Percentiles rank a stretch among this genome's conserved stretches.
Evolutionary conservation across 1,140 invertebrate genomes (phyloP).

Genomic region (Drosophila lowei): DNA sequence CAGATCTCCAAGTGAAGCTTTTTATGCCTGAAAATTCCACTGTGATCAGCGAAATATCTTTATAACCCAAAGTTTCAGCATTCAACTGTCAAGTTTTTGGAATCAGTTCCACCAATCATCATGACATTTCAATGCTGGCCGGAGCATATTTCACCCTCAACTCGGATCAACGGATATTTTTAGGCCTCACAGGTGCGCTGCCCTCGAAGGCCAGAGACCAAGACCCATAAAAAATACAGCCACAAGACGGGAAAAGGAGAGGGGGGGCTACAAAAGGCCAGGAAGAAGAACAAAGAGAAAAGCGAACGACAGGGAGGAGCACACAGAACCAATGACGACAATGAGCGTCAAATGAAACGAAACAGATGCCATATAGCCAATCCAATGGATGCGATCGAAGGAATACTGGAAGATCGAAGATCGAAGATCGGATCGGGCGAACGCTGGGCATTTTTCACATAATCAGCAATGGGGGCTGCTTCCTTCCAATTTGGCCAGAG

Average conservation of each 20-base stretch:
- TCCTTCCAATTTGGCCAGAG: conserved; percentile 32
- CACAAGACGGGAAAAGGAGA: background rate
- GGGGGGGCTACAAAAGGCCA: conserved; percentile 39
- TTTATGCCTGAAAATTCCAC: no score
- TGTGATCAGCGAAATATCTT: no score
- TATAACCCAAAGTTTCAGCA: conserved; percentile 12
- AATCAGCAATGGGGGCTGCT: conserved; percentile 17
- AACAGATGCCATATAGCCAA: conserved; percentile 61
- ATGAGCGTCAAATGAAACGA: conserved; percentile 69
- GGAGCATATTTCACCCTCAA: conserved; percentile 6
- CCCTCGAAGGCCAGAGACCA: conserved; percentile 54
- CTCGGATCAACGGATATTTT: conserved; percentile 27
- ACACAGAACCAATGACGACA: conserved; percentile 61
- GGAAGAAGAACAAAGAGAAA: conserved; percentile 28
- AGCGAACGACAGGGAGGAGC: conserved; percentile 39
- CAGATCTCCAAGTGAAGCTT: no score
- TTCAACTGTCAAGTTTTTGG: conserved; percentile 23
- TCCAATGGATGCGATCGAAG: conserved; percentile 6
- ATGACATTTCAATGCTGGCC: conserved; percentile 47
- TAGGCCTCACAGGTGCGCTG: conserved; percentile 62
- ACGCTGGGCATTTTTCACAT: conserved; percentile 41
- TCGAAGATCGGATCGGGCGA: conserved; percentile 18
- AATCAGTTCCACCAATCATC: background rate
- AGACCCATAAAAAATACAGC: conserved; percentile 26
- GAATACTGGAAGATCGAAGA: conserved; percentile 1